These are phyloP conservation scores for Cheumatopsyche charites DNA, from an alignment of 1,140 invertebrate genomes.

Conservation along the genomic window DNA sequence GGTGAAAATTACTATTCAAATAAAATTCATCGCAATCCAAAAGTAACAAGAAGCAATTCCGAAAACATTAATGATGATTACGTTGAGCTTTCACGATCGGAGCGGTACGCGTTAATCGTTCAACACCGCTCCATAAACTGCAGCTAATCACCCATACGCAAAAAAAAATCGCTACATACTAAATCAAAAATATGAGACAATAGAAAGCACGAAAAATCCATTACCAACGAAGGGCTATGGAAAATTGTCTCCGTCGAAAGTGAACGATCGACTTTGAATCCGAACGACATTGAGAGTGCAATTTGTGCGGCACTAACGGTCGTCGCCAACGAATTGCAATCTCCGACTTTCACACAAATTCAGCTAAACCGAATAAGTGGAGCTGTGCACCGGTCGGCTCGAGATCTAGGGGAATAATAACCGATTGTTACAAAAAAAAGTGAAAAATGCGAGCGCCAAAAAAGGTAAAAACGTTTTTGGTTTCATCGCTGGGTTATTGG, in stretches of 20 bases:
- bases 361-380: background rate
- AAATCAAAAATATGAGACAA: too few relatives aligned
- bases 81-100: too few relatives aligned
- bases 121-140: too few relatives aligned
- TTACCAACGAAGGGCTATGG: too few relatives aligned
- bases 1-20: too few relatives aligned
- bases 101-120: too few relatives aligned
- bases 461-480: conserved; percentile 42
- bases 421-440: conserved; percentile 30
- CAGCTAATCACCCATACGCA: too few relatives aligned
- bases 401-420: conserved; percentile 21
- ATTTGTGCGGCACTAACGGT: background rate
- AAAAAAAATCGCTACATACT: too few relatives aligned
- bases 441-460: background rate
- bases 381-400: conserved; percentile 20
- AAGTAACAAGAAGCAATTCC: too few relatives aligned
- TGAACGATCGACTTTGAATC: background rate
- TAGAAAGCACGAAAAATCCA: too few relatives aligned
- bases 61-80: too few relatives aligned
- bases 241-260: background rate
- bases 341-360: conserved; percentile 36
- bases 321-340: conserved; percentile 8
- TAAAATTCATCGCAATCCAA: too few relatives aligned
- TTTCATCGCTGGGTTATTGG: conserved; percentile 47
- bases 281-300: background rate